phyloP scores from a whole-genome alignment of 2,797 vertebrate species.

The Ctenopoma kingsleyae region DNA sequence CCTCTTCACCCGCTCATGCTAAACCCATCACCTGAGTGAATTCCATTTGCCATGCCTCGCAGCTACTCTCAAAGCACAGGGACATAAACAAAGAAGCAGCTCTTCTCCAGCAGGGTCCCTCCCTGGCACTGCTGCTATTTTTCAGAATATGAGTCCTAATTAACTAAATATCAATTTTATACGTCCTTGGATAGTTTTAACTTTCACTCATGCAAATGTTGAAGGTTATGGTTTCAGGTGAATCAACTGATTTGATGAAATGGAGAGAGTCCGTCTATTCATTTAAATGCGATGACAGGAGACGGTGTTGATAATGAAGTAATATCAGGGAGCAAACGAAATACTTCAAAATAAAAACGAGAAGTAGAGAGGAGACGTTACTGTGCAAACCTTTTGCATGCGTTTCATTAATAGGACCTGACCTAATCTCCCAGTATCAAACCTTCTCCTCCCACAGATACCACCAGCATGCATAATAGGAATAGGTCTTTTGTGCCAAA shows the following conservation, averaged over 20 bases:
- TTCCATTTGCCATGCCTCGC: conserved; percentile 64
- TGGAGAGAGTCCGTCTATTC: conserved; percentile 2
- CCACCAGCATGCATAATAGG: conserved; percentile 80
- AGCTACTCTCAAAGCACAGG: conserved; percentile 58
- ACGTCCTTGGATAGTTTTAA: conserved; percentile 53
- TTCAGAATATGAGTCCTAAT: conserved; percentile 59
- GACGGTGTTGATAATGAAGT: conserved; percentile 33
- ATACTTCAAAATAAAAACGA: conserved; percentile 65
- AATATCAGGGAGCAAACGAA: conserved; percentile 43
- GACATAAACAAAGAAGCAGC: conserved; percentile 65
- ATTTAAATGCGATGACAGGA: conserved; percentile 52
- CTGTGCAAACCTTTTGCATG: conserved; percentile 67
- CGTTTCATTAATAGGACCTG: conserved; percentile 78
- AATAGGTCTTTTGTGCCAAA: conserved; percentile 78
- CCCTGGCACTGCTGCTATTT: conserved; percentile 39
- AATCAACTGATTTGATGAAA: conserved; percentile 43
- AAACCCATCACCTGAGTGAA: conserved; percentile 77
- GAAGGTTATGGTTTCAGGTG: conserved; percentile 42
- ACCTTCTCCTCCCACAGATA: conserved; percentile 70
- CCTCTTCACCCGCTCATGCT: conserved; percentile 54
- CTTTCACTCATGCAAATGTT: conserved; percentile 47
- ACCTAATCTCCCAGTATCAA: conserved; percentile 77
- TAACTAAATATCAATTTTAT: conserved; percentile 58
- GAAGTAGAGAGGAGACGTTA: conserved; percentile 46
- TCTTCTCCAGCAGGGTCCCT: conserved; percentile 45